These are phyloP conservation scores for Hassar affinis DNA, from an alignment of 2,113 vertebrate genomes.

Conservation along the genomic window DNA sequence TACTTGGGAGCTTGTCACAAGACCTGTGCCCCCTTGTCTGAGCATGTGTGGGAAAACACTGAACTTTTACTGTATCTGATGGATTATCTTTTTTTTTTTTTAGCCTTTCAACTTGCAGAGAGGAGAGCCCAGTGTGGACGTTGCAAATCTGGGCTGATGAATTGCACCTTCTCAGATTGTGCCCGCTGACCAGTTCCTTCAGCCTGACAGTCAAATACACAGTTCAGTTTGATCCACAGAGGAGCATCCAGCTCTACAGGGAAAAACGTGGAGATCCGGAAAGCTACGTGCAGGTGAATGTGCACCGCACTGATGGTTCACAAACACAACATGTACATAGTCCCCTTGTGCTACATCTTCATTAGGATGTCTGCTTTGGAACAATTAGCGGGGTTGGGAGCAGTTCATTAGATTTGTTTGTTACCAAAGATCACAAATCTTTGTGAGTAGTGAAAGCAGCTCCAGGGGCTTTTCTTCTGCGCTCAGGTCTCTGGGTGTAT, in stretches of 20 bases:
- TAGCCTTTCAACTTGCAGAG: conserved; percentile 68
- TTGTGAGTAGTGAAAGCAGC: background rate
- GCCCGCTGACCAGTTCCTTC: conserved; percentile 67
- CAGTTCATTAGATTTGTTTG: background rate
- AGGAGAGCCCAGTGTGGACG: conserved; percentile 61
- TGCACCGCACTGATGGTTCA: background rate
- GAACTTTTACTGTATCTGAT: background rate
- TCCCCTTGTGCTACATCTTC: background rate
- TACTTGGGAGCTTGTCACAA: background rate
- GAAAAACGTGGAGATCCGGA: conserved; percentile 73
- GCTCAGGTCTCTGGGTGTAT: background rate
- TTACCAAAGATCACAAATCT: background rate
- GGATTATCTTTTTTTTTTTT: background rate
- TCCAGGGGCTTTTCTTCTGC: background rate
- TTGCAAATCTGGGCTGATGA: conserved; percentile 71
- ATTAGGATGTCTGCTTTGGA: background rate
- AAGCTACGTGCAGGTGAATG: conserved; percentile 73
- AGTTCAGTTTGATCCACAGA: conserved; percentile 64
- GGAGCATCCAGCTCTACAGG: conserved; percentile 72
- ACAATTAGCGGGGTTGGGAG: background rate
- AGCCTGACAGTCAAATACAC: conserved; percentile 71
- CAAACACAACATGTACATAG: background rate
- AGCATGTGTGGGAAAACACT: background rate
- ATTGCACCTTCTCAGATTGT: conserved; percentile 67
- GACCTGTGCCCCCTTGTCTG: background rate